Percentiles rank a stretch among this genome's conserved stretches.
These are phyloP conservation scores for Amphipoea lucens DNA, from an alignment of 2,888 invertebrate species.

Conservation along the genomic window DNA sequence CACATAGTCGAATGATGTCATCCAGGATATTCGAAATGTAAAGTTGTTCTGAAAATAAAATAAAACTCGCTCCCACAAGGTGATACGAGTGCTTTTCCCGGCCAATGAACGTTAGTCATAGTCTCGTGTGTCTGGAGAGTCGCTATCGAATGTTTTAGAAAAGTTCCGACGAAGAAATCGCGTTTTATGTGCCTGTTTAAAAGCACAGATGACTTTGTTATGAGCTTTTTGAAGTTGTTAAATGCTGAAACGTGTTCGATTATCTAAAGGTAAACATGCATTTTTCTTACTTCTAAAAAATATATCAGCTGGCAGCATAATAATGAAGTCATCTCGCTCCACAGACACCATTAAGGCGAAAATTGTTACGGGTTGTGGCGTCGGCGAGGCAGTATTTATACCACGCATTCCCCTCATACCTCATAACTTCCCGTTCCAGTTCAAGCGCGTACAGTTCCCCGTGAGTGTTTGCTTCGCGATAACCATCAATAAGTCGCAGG, in stretches of 20 bases:
- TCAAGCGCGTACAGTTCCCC: too few species aligned
- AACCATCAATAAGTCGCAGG: too few species aligned
- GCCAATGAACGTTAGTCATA: conserved; percentile 23
- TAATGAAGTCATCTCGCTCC: too few species aligned
- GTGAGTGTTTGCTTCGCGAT: too few species aligned
- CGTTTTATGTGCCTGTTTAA: neutral
- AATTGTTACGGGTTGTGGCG: too few species aligned
- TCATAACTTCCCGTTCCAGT: too few species aligned
- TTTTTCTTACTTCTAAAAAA: neutral
- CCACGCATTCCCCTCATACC: too few species aligned
- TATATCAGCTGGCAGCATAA: conserved; percentile 13
- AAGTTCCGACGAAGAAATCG: neutral
- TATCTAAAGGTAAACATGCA: neutral
- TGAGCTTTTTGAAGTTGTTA: neutral
- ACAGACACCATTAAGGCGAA: too few species aligned
- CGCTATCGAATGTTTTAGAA: neutral
- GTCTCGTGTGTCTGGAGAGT: neutral
- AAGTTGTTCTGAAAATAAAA: conserved; percentile 59
- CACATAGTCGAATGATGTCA: conserved; percentile 77
- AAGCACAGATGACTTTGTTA: neutral
- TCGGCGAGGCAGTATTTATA: too few species aligned
- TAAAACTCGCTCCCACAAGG: conserved; percentile 44
- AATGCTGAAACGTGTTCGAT: neutral
- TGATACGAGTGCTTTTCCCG: conserved; percentile 38
- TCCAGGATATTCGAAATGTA: conserved; percentile 66